Percentiles rank a stretch among this genome's conserved stretches.
Evolutionary conservation across 2,797 vertebrate genomes (phyloP).

Genomic region (Pelobates cultripes): DNA sequence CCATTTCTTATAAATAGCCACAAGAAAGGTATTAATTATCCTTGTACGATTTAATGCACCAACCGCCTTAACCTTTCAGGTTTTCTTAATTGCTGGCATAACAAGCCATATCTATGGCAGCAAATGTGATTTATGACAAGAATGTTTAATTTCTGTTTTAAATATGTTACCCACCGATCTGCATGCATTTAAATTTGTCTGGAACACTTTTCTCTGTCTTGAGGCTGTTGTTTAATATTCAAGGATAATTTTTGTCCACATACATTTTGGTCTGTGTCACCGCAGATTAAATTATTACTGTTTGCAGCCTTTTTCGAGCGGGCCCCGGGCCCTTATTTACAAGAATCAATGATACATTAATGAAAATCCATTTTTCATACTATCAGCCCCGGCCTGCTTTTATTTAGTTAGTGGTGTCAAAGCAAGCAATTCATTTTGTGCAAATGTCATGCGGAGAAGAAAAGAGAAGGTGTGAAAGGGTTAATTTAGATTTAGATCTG

Average conservation of each 20-base stretch:
- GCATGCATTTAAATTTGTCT: constrained; percentile 97
- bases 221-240: constrained; percentile 99
- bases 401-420: constrained; percentile 99
- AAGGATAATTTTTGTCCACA: constrained; percentile 99
- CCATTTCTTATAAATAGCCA: constrained; percentile 99
- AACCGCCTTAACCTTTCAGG: constrained; percentile 99
- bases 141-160: constrained; percentile 99
- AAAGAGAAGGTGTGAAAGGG: constrained; percentile 81
- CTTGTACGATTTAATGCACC: constrained; percentile 99
- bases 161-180: constrained; percentile 99
- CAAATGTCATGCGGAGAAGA: constrained; percentile 94
- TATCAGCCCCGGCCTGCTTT: constrained; percentile 97
- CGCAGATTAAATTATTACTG: constrained; percentile 99
- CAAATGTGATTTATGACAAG: constrained; percentile 99
- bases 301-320: constrained; percentile 91
- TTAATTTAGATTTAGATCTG: constrained; percentile 81
- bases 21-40: constrained; percentile 99
- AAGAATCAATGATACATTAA: constrained; percentile 99
- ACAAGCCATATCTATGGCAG: constrained; percentile 96
- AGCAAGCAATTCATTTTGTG: constrained; percentile 99
- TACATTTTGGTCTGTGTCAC: constrained; percentile 99
- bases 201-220: constrained; percentile 89
- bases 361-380: constrained; percentile 99
- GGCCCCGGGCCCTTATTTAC: constrained; percentile 98
- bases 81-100: constrained; percentile 96